Conservation (phyloP, 2,113 vertebrate species). For the Takifugu bimaculatus region DNA sequence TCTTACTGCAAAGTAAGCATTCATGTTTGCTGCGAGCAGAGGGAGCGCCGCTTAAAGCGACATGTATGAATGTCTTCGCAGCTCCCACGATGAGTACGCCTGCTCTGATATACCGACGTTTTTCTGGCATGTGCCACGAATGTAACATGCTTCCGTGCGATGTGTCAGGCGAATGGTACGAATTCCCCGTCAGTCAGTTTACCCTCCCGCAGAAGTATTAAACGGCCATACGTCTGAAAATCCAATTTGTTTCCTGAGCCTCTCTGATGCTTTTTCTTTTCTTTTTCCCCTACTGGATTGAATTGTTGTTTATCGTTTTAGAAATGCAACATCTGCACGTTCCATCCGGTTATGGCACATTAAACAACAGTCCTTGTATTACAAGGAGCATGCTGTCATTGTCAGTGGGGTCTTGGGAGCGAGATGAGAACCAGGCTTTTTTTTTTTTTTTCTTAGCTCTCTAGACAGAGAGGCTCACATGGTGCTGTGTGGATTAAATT, state of each 20-base stretch:
- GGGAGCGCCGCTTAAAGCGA: slow-evolving; percentile 8
- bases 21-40: slow-evolving; percentile 35
- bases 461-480: slow-evolving; percentile 40
- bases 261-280: slow-evolving; percentile 24
- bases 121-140: slow-evolving; percentile 48
- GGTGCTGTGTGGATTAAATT: slow-evolving; percentile 50
- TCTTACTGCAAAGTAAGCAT: slow-evolving; percentile 54
- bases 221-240: slow-evolving; percentile 26
- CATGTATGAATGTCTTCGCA: slow-evolving; percentile 38
- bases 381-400: slow-evolving; percentile 58
- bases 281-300: slow-evolving; percentile 34
- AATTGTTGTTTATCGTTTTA: slow-evolving; percentile 56
- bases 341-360: slow-evolving; percentile 57
- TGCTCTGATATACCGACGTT: slow-evolving; percentile 27
- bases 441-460: slow-evolving; percentile 39
- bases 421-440: slow-evolving; percentile 49
- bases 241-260: slow-evolving; percentile 17
- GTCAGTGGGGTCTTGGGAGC: slow-evolving; percentile 46
- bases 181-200: slow-evolving; percentile 7
- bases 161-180: slow-evolving; percentile 29
- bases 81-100: slow-evolving; percentile 12
- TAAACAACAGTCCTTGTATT: slow-evolving; percentile 47
- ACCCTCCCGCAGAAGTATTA: slow-evolving; percentile 8
- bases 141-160: slow-evolving; percentile 54
- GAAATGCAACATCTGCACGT: slow-evolving; percentile 63